These are phyloP conservation scores for Crenichthys baileyi DNA, from an alignment of 2,797 vertebrate species.

Conservation along the genomic window DNA sequence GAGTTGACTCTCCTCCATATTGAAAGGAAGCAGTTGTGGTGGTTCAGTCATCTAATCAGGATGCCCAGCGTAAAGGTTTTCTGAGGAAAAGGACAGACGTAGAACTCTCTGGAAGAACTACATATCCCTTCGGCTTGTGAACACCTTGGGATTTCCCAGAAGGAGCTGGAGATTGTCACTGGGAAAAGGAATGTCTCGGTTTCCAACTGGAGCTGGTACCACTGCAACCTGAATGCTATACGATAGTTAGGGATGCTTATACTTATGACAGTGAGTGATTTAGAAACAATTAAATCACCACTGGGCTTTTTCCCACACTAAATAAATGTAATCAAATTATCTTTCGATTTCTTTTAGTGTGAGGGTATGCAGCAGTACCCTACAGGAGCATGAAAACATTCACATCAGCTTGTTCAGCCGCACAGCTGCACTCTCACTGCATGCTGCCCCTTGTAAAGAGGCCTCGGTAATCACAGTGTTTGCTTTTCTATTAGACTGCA, in stretches of 20 bases:
- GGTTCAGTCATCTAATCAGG: not conserved
- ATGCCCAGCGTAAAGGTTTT: not conserved
- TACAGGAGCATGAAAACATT: conserved; percentile 18
- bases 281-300: too few relatives aligned
- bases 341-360: too few relatives aligned
- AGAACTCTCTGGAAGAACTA: not conserved
- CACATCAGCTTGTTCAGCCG: conserved; percentile 52
- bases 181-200: too few relatives aligned
- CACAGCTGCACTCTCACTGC: conserved; percentile 60
- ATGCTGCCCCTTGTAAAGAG: conserved; percentile 65
- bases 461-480: conserved; percentile 79
- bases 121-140: not conserved
- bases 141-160: too few relatives aligned
- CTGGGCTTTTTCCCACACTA: too few relatives aligned
- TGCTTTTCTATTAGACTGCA: conserved; percentile 80
- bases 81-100: not conserved
- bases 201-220: too few relatives aligned
- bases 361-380: not conserved
- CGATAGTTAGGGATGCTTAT: too few relatives aligned
- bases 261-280: too few relatives aligned
- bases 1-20: not conserved
- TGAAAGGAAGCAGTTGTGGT: not conserved
- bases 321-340: too few relatives aligned
- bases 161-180: too few relatives aligned
- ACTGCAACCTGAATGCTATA: too few relatives aligned